Base-by-base conservation (phyloP, 2,797 vertebrate genomes). In the Lacerta viridis region DNA sequence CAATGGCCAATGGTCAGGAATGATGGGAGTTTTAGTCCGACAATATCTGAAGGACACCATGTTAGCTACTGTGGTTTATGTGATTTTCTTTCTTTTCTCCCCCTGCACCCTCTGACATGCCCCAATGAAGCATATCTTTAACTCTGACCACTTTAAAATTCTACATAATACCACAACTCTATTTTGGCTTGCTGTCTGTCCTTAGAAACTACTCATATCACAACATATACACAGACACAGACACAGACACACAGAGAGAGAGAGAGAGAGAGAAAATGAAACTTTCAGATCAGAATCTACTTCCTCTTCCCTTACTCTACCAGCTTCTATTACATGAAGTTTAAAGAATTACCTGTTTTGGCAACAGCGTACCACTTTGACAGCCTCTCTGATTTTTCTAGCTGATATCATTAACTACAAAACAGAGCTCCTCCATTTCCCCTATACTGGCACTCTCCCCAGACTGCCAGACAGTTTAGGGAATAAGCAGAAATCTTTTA, bases 401-500 rank as follows among this genome's bases (percentile, higher is more conserved):
- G 0, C 79, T 5, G 8, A 68, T 0, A 0, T 17, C 75, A 88
- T 78, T 84, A 91, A 66, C 25, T 83, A 85, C 15, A 33, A 74
- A 80, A 75, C 25, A 71, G 7, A 0, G 0, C 13, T 88, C 29
- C n/a, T 86, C 33, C 55, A 84, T 66, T 79, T 10, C 87, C 68
- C 10, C 68, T 80, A 33, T 43, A n/a, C 29, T 79, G 83, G n/a
- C 11, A 88, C 84, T 80, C 74, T 82, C 39, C 82, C 59, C 33
- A 41, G 46, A 43, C 17, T 77, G 74, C 46, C 74, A 84, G 74
- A 43, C 81, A 41, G 68, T 71, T 79, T 79, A 41, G 23, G 66
- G 43, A 79, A 86, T 18, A 79, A 55, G 85, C 39, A 15, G 75
- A 85, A 86, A 86, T 86, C 18, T 78, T 78, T 86, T 41, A 78